These are phyloP conservation scores for Drosophila emarginata DNA, from an alignment of 2,888 invertebrate species.

Conservation along the genomic window DNA sequence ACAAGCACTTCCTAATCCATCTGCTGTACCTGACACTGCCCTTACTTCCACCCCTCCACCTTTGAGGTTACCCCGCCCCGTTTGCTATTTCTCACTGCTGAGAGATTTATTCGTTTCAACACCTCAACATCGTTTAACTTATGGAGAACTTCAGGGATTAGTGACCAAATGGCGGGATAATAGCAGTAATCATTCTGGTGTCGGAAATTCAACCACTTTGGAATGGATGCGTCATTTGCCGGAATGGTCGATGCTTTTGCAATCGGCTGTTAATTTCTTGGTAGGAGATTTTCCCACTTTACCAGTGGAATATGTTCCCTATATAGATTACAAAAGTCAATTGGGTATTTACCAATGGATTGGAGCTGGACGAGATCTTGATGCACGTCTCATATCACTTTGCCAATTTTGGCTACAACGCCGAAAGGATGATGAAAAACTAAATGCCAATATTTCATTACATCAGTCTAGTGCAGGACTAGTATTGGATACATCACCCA, in stretches of 20 bases:
- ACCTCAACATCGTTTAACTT: constrained; percentile 91
- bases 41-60: constrained; percentile 85
- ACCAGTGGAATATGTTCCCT: constrained; percentile 94
- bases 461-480: not conserved
- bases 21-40: not conserved
- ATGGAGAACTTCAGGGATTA: constrained; percentile 88
- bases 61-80: constrained; percentile 63
- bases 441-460: not conserved
- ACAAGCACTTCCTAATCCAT: not conserved
- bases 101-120: constrained; percentile 94
- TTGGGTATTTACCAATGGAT: constrained; percentile 90
- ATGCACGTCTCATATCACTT: constrained; percentile 88
- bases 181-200: constrained; percentile 17
- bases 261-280: constrained; percentile 91
- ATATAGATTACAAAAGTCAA: constrained; percentile 90
- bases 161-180: constrained; percentile 88
- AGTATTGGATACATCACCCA: constrained; percentile 81
- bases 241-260: constrained; percentile 89
- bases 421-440: constrained; percentile 77
- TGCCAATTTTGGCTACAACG: constrained; percentile 92
- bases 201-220: constrained; percentile 80
- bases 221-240: constrained; percentile 84
- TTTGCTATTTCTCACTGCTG: constrained; percentile 93
- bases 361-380: constrained; percentile 95
- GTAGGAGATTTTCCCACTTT: constrained; percentile 91